Evolutionary conservation across 2,797 vertebrate species (phyloP).

Genomic region (Diplodus puntazzo): DNA sequence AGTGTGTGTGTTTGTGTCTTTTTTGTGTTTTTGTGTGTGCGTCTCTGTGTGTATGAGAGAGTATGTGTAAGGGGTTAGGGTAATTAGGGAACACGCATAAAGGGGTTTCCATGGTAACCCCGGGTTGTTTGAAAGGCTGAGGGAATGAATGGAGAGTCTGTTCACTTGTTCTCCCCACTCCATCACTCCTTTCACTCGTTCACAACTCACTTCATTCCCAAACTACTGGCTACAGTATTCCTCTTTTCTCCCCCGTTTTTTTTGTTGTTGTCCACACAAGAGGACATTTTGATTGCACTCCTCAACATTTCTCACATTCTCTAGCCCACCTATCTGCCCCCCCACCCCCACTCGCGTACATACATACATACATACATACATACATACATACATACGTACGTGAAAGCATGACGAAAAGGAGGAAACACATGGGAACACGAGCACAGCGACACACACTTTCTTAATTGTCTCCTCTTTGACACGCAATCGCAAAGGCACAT

Average conservation of each 20-base stretch:
- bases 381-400: no score
- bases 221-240: slow-evolving; percentile 82
- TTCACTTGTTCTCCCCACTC: slow-evolving; percentile 83
- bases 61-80: slow-evolving; percentile 83
- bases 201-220: slow-evolving; percentile 85
- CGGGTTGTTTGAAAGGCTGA: slow-evolving; percentile 84
- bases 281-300: slow-evolving; percentile 79
- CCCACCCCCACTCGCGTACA: not conserved
- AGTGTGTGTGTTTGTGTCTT: slow-evolving; percentile 68
- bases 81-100: slow-evolving; percentile 86
- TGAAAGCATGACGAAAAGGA: slow-evolving; percentile 7
- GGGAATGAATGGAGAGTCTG: slow-evolving; percentile 86
- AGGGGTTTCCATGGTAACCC: slow-evolving; percentile 83
- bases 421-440: slow-evolving; percentile 4
- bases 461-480: slow-evolving; percentile 26
- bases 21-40: slow-evolving; percentile 59
- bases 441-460: not conserved
- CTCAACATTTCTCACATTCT: slow-evolving; percentile 83
- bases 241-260: slow-evolving; percentile 46
- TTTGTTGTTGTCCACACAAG: slow-evolving; percentile 62
- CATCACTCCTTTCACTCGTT: slow-evolving; percentile 83
- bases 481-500: slow-evolving; percentile 47
- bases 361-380: slow-evolving; percentile 25
- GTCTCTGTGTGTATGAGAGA: slow-evolving; percentile 71
- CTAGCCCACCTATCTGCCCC: slow-evolving; percentile 60